A percentile compares a stretch with the other conserved stretches of the same genome.
phyloP scores from a whole-genome alignment of 2,113 vertebrate genomes.

The Solea solea region DNA sequence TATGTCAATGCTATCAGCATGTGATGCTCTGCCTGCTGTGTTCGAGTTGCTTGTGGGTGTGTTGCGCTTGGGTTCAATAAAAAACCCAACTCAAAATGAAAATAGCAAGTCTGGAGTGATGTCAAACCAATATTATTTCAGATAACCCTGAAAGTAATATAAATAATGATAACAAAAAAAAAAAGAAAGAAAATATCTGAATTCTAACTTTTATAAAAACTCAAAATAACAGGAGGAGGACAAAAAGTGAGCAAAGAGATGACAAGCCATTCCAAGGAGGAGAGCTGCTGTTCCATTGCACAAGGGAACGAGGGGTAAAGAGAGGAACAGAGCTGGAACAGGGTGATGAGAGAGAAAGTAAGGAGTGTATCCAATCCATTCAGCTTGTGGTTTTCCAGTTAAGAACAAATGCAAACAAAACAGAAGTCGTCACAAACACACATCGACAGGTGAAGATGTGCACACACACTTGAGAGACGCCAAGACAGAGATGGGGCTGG shows the following conservation, averaged over 20 bases:
- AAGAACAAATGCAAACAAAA: constrained; percentile 67
- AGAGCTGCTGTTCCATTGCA: constrained; percentile 71
- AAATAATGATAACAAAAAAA: constrained; percentile 45
- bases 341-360: constrained; percentile 56
- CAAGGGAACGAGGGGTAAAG: constrained; percentile 61
- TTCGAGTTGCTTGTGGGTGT: constrained; percentile 32
- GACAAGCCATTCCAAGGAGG: constrained; percentile 76
- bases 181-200: constrained; percentile 26
- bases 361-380: constrained; percentile 59
- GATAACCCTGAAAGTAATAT: constrained; percentile 45
- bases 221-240: constrained; percentile 63
- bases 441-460: constrained; percentile 63
- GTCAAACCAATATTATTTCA: constrained; percentile 58
- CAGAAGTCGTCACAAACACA: constrained; percentile 65
- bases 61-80: constrained; percentile 39
- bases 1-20: constrained; percentile 25
- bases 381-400: constrained; percentile 53
- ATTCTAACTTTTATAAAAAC: constrained; percentile 45
- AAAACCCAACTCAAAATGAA: constrained; percentile 3
- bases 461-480: constrained; percentile 58
- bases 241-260: constrained; percentile 72
- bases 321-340: constrained; percentile 50
- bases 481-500: constrained; percentile 63
- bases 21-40: constrained; percentile 32
- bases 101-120: constrained; percentile 57